A percentile compares a stretch with the other conserved stretches of the same genome.
Conservation (phyloP, 2,113 vertebrate species). For the Cinclus mexicanus region DNA sequence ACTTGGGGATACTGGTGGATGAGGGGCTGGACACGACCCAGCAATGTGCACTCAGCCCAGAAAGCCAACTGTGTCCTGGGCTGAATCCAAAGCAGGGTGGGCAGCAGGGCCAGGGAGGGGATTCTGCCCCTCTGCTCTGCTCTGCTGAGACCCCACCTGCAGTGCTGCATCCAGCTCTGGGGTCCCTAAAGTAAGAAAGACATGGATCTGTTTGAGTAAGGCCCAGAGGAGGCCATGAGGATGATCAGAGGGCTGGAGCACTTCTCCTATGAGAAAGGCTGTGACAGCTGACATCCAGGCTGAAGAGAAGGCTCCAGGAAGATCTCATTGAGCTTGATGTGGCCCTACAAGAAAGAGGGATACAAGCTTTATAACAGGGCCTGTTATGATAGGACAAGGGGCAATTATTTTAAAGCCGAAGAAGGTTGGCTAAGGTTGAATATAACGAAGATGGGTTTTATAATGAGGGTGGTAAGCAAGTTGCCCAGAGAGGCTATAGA, state of each 20-base stretch:
- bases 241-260: neutral
- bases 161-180: neutral
- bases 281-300: neutral
- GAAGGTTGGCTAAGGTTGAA: neutral
- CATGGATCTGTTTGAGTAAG: neutral
- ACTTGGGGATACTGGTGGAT: neutral
- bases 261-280: neutral
- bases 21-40: neutral
- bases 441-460: neutral
- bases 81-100: neutral
- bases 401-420: neutral
- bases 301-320: neutral
- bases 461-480: neutral
- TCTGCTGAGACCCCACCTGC: neutral
- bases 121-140: neutral
- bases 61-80: neutral
- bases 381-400: neutral
- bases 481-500: neutral
- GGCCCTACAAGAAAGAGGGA: neutral
- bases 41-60: neutral
- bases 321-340: neutral
- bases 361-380: neutral
- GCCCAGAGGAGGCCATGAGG: neutral
- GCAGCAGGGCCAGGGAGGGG: neutral
- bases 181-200: neutral